Evolutionary conservation across 2,113 vertebrate species (phyloP), one percentile per base, ranked within the genome.

Genomic region (Sebastes fasciatus): DNA sequence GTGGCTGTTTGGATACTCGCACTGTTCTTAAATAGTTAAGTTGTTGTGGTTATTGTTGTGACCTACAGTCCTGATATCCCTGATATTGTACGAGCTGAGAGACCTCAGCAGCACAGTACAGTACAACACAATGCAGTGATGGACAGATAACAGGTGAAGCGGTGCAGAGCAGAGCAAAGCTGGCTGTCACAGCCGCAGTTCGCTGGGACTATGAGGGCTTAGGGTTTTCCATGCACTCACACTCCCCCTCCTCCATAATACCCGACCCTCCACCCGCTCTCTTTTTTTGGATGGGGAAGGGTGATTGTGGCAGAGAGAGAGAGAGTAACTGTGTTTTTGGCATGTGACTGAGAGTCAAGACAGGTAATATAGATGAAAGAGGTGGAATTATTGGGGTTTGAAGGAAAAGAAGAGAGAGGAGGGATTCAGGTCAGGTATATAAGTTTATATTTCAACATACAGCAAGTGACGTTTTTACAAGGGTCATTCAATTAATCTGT

Each of bases 141-240:
- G 79, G 94, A 94, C 91, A 89, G 88, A 80, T 54, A 91, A 81
- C 94, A 95, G 94, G 93, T 95, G 93, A 92, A 60, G 85, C 6
- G 34, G 74, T 34, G 34, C 34, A 34, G 34, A 82, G 82, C 77
- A 79, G 78, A 85, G 57, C 70, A 78, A 48, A 84, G 85, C 91
- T 89, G 86, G 82, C 83, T 82, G 85, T 84, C 65, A 69, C 58
- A 71, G 78, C 66, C 79, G n/a, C 76, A 79, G 80, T 87, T 82
- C 68, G 4, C 68, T 84, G 79, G 85, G 90, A 91, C 88, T 85
- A 79, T 42, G 26, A 75, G 73, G 79, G 92, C 83, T 94, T 92
- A 91, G 66, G 72, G 85, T 89, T 93, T 94, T 92, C 93, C 90
- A 92, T 86, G 72, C 71, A 73, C 81, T 34, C 9, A 14, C 34